phyloP scores from a whole-genome alignment of 2,888 invertebrate species.

The Siphlonurus alternatus region DNA sequence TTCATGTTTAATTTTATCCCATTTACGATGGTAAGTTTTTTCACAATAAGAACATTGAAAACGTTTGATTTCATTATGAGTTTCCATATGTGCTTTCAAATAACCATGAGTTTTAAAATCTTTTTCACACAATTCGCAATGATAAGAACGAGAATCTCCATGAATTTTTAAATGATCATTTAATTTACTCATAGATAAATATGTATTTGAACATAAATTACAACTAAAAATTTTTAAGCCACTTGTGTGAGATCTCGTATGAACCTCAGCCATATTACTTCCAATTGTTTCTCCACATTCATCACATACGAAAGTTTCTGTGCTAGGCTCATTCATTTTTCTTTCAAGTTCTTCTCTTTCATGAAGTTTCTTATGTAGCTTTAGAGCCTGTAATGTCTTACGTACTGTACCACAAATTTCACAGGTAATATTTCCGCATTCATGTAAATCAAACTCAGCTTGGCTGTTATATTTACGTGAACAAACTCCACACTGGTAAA shows the following conservation, averaged over 20 bases:
- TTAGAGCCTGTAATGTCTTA: not conserved
- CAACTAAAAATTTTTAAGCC: not conserved
- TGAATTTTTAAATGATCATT: not conserved
- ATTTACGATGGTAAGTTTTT: not conserved
- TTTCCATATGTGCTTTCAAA: not conserved
- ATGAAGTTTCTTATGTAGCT: not conserved
- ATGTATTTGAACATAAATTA: not conserved
- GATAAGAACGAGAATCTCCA: not conserved
- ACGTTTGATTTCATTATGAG: not conserved
- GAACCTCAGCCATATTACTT: not conserved
- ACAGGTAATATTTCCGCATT: not conserved
- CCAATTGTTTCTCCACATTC: not conserved
- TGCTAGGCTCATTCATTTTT: not conserved
- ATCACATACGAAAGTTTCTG: not conserved
- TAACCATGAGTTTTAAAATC: not conserved
- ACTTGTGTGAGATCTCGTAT: not conserved
- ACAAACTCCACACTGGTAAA: not conserved
- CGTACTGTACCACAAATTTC: not conserved
- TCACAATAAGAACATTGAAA: not conserved
- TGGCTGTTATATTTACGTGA: not conserved
- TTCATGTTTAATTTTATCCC: not conserved
- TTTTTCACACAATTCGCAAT: not conserved
- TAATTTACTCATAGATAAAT: not conserved
- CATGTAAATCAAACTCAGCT: not conserved
- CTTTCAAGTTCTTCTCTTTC: not conserved